Percentiles rank a stretch among this genome's conserved stretches.
phyloP scores from a whole-genome alignment of 2,888 invertebrate species.

The Scrobipalpa atriplicella region DNA sequence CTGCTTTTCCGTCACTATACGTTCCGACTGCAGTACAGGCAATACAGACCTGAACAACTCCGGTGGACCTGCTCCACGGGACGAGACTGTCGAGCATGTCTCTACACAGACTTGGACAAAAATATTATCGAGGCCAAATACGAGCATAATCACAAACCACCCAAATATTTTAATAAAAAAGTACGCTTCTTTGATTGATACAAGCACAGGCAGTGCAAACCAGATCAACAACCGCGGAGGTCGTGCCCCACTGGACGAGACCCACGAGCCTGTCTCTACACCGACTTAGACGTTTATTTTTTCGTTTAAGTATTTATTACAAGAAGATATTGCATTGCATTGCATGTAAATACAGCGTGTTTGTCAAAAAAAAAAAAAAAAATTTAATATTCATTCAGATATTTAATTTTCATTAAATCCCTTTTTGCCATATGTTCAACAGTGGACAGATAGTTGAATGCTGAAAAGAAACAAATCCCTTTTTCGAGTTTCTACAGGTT shows the following conservation, averaged over 20 bases:
- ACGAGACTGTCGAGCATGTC: constrained; percentile 67
- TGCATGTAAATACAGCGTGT: too few relatives aligned
- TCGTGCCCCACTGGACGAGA: constrained; percentile 71
- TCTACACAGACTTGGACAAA: constrained; percentile 64
- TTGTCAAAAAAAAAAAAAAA: too few relatives aligned
- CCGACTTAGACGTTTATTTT: too few relatives aligned
- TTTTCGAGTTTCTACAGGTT: too few relatives aligned
- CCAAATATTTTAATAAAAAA: constrained; percentile 70
- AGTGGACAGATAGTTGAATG: too few relatives aligned
- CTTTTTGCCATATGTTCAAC: too few relatives aligned
- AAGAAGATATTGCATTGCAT: too few relatives aligned
- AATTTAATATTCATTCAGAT: too few relatives aligned
- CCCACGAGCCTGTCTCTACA: too few relatives aligned
- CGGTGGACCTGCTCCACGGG: constrained; percentile 73
- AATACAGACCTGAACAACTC: constrained; percentile 41
- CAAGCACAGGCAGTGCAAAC: constrained; percentile 46
- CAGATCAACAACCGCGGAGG: constrained; percentile 60
- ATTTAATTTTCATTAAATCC: too few relatives aligned
- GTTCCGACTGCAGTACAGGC: constrained; percentile 67
- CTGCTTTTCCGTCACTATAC: constrained; percentile 67
- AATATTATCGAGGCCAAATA: constrained; percentile 58
- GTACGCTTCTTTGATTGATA: constrained; percentile 50
- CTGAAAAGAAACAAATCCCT: too few relatives aligned
- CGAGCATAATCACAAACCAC: constrained; percentile 67
- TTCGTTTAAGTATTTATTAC: too few relatives aligned